A percentile compares a stretch with the other conserved stretches of the same genome.
Evolutionary conservation across 2,888 invertebrate genomes (phyloP).

Genomic region (Macaria notata): DNA sequence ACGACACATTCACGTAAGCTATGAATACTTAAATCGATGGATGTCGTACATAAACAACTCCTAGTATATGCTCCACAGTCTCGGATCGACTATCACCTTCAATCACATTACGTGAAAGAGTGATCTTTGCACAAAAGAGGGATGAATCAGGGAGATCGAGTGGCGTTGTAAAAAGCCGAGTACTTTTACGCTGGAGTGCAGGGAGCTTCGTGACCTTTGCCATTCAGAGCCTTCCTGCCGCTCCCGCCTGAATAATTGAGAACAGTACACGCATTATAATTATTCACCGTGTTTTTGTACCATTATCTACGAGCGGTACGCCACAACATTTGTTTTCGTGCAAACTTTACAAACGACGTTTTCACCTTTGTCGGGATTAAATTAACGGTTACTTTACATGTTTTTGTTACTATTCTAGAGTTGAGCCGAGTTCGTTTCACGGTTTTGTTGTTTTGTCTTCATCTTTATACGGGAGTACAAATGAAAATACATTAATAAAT

Average conservation of each 20-base stretch:
- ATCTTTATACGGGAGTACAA: too few species aligned
- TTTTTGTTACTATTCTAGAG: conserved; percentile 8
- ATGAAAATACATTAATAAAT: too few species aligned
- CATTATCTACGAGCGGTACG: conserved; percentile 34
- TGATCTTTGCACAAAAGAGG: conserved; percentile 22
- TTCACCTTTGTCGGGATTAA: conserved; percentile 25
- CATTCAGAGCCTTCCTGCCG: conserved; percentile 46
- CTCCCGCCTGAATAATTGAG: conserved; percentile 48
- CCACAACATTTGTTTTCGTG: conserved; percentile 36
- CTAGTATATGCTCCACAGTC: background rate
- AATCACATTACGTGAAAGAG: conserved; percentile 27
- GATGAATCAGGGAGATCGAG: conserved; percentile 37
- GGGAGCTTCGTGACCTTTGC: conserved; percentile 50
- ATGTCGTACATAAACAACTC: too few species aligned
- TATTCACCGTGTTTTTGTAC: conserved; percentile 38
- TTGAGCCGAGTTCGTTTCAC: conserved; percentile 1
- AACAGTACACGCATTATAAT: conserved; percentile 28
- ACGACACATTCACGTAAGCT: too few species aligned
- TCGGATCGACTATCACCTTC: conserved; percentile 13
- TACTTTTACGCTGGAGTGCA: conserved; percentile 41
- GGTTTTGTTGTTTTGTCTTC: background rate
- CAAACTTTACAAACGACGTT: conserved; percentile 26
- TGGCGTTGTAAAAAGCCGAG: conserved; percentile 41
- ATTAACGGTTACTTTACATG: conserved; percentile 18
- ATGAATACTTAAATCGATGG: too few species aligned